Base-by-base conservation (phyloP, 2,888 invertebrate species). In the Euplexia lucipara region DNA sequence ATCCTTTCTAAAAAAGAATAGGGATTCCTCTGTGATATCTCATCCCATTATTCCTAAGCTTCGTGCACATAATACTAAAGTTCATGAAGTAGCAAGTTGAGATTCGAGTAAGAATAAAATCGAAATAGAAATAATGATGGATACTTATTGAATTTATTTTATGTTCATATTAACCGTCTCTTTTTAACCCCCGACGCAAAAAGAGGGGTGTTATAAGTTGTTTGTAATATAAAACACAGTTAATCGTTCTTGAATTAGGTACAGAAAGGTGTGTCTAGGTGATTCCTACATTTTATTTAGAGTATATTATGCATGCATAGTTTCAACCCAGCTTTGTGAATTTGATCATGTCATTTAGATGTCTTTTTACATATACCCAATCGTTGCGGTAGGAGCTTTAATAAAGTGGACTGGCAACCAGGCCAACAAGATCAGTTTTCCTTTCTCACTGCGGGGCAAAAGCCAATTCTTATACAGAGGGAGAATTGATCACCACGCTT, bases 1-100 rank as follows among this genome's bases (percentile, higher is more conserved):
- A 58, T 47, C 53, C 57, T 78, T 45, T 51, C 47, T 42, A 51
- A 75, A 78, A 67, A 59, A 70, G 37, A 39, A 52, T 47, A 45
- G 44, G 42, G 22, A 64, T 75, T 45, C 59, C 48, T 64, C 18
- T 59, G 42, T 42, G 47, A 39, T 61, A 61, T 52, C 14, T 45
- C 26, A 39, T 12, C 14, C 47, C 20, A 63, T 69, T 66, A 70
- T 45, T 8, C 20, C 56, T 56, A 77, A 57, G 76, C 34, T 10
- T 30, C 7, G 37, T 57, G 26, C 47, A 47, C 57, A 75, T 45
- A 10, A 51, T 5, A 35, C 22, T 12, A 37, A 18, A 20, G 20
- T 20, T 42, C 5, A 57, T 18, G n/a, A 12, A 8, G 2, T 44
- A 39, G 68, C 45, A 41, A 14, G 9, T 52, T 35, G 51, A 34